Base-by-base conservation (phyloP, 64 coral and sea anemone genomes). In the Montipora capricornis region DNA sequence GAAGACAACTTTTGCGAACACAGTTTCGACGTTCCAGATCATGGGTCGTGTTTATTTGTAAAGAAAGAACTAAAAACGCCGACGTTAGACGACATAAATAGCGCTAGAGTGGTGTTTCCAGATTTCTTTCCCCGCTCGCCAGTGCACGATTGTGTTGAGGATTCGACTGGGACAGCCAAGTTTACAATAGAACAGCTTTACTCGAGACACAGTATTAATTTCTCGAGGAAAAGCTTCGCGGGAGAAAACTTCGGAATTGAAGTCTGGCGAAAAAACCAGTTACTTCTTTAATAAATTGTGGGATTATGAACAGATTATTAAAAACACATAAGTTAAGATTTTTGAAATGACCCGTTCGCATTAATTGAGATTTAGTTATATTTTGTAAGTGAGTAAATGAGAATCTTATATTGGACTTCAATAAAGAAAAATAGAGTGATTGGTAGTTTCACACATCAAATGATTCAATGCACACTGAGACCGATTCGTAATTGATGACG, bases 131-230 rank as follows among this genome's bases (percentile, higher is more conserved):
- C 82, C 4, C 82, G 47, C 70, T 68, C 47, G 20, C 7, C 16
- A 50, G 11, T 71, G 47, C 82, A 24, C 16, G 62, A 86, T 16
- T 71, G 6, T 46, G 68, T 10, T 49, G 82, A 78, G 5, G 76
- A 86, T 50, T 71, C 3, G 6, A 71, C 67, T 4, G 37, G 47
- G 76, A 78, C 17, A 71, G 4, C 62, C 6, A 68, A 86, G 8
- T 44, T 66, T 49, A 86, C 82, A n/a, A 48, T 86, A 45, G 82
- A 86, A 86, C 64, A 86, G 19, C 68, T 86, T 12, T 86, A 71
- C 20, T 86, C 82, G 29, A 45, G 66, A 49, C 62, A 86, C 26
- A 48, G 49, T 3, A 70, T 13, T 24, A 8, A 85, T 19, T 69
- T 78, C 49, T 78, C 76, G 19, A 4, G 19, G 13, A 49, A 78